Evolutionary conservation across 2,797 vertebrate genomes (phyloP).

Genomic region (Lagocephalus sceleratus): DNA sequence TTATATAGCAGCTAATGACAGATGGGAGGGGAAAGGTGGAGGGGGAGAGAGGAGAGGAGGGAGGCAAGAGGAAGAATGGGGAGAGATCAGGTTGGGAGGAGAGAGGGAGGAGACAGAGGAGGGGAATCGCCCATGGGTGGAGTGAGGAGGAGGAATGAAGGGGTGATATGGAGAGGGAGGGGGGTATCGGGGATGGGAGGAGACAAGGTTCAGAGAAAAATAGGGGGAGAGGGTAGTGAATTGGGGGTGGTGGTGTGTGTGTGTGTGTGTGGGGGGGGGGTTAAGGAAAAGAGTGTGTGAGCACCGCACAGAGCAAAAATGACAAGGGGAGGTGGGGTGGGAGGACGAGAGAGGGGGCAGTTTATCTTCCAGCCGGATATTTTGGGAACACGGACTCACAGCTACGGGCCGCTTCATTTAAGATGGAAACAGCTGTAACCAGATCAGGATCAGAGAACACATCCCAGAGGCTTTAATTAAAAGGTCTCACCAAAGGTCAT

Average conservation of each 20-base stretch:
- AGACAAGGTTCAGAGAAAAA: slow-evolving; percentile 12
- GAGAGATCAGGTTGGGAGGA: slow-evolving; percentile 43
- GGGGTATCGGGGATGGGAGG: slow-evolving; percentile 44
- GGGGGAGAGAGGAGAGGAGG: slow-evolving; percentile 52
- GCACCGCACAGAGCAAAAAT: slow-evolving; percentile 35
- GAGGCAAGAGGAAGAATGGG: slow-evolving; percentile 34
- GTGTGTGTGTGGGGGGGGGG: slow-evolving; percentile 8
- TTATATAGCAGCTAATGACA: slow-evolving; percentile 70
- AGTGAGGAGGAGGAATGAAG: slow-evolving; percentile 47
- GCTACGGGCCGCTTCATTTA: slow-evolving; percentile 47
- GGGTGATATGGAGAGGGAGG: slow-evolving; percentile 47
- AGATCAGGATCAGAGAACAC: slow-evolving; percentile 30
- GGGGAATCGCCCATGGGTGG: slow-evolving; percentile 49
- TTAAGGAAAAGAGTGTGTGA: slow-evolving; percentile 44
- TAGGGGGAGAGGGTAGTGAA: not conserved
- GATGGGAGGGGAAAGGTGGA: slow-evolving; percentile 66
- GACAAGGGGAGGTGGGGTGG: slow-evolving; percentile 35
- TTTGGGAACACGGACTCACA: slow-evolving; percentile 72
- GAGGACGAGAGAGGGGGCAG: slow-evolving; percentile 22
- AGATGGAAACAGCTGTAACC: slow-evolving; percentile 46
- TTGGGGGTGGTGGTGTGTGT: not conserved
- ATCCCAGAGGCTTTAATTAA: slow-evolving; percentile 34
- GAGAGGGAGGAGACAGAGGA: slow-evolving; percentile 53
- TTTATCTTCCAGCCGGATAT: slow-evolving; percentile 76
- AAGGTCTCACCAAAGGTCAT: slow-evolving; percentile 36